A percentile compares a stretch with the other conserved stretches of the same genome.
Conservation (phyloP, 1,140 invertebrate species). For the Tetragnatha versicolor region DNA sequence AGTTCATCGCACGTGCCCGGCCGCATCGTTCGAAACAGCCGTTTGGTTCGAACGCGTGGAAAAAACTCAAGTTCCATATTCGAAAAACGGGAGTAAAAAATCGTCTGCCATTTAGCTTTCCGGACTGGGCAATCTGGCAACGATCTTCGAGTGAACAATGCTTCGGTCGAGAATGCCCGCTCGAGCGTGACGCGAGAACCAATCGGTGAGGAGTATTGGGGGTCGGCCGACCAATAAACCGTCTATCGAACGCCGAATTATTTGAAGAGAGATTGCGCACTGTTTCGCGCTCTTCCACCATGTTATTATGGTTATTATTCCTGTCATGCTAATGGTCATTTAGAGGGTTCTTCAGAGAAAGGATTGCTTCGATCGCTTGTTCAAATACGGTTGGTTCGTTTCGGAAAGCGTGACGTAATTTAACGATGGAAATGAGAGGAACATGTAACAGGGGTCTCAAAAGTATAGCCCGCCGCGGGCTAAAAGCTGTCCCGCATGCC, state of each 20-base stretch:
- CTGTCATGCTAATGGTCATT: background rate
- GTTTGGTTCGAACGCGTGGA: conserved; percentile 3
- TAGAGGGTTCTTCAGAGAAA: too few relatives aligned
- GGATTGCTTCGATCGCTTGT: too few relatives aligned
- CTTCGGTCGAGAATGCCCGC: conserved; percentile 45
- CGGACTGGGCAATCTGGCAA: conserved; percentile 45
- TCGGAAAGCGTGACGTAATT: too few relatives aligned
- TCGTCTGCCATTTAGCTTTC: conserved; percentile 48
- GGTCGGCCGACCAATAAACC: conserved; percentile 34
- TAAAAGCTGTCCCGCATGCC: too few relatives aligned
- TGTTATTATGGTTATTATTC: background rate
- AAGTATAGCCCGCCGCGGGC: too few relatives aligned
- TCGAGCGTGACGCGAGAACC: conserved; percentile 20
- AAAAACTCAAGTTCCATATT: conserved; percentile 22
- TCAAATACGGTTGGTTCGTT: too few relatives aligned
- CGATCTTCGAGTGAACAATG: conserved; percentile 33
- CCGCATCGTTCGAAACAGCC: too few relatives aligned
- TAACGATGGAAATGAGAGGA: too few relatives aligned
- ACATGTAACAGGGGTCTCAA: too few relatives aligned
- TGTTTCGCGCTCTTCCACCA: background rate
- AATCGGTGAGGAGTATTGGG: conserved; percentile 30
- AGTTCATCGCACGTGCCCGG: too few relatives aligned
- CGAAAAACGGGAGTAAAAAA: conserved; percentile 9
- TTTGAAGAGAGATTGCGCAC: conserved; percentile 4
- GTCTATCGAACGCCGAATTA: conserved; percentile 4